These are phyloP conservation scores for Punctoribates punctum DNA, from an alignment of 2,888 invertebrate genomes.

Conservation along the genomic window DNA sequence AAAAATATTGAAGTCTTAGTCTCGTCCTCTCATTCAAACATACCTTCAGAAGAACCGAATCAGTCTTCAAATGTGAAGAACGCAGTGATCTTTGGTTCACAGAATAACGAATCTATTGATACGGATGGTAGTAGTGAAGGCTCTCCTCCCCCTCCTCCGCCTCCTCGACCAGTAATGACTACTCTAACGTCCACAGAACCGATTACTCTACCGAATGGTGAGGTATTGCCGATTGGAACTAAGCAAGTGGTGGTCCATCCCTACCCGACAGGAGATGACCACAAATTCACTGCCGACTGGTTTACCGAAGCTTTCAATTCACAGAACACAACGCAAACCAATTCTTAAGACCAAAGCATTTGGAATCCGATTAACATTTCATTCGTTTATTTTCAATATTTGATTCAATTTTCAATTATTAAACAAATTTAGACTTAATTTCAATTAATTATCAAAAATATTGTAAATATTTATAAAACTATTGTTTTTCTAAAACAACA, in stretches of 20 bases:
- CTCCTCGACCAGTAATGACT: constrained; percentile 40
- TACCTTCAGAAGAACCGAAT: neutral
- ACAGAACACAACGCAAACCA: constrained; percentile 20
- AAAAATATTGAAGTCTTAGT: neutral
- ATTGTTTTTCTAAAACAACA: neutral
- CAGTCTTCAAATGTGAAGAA: no score
- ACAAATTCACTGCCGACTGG: constrained; percentile 17
- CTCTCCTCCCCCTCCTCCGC: constrained; percentile 39
- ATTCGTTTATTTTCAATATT: neutral
- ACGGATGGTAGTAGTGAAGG: neutral
- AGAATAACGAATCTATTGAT: neutral
- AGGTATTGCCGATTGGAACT: constrained; percentile 42
- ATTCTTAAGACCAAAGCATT: neutral
- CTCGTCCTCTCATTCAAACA: neutral
- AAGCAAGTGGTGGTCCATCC: constrained; percentile 44
- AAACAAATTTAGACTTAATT: neutral
- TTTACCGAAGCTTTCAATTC: neutral
- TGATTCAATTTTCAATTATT: neutral
- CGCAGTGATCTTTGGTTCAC: no score
- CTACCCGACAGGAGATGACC: neutral
- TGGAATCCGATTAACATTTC: neutral
- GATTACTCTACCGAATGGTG: constrained; percentile 43
- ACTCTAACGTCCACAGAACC: constrained; percentile 24
- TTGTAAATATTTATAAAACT: neutral
- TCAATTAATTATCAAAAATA: neutral